Base-by-base conservation (phyloP, 2,888 invertebrate species). In the Stenoptilia bipunctidactyla region DNA sequence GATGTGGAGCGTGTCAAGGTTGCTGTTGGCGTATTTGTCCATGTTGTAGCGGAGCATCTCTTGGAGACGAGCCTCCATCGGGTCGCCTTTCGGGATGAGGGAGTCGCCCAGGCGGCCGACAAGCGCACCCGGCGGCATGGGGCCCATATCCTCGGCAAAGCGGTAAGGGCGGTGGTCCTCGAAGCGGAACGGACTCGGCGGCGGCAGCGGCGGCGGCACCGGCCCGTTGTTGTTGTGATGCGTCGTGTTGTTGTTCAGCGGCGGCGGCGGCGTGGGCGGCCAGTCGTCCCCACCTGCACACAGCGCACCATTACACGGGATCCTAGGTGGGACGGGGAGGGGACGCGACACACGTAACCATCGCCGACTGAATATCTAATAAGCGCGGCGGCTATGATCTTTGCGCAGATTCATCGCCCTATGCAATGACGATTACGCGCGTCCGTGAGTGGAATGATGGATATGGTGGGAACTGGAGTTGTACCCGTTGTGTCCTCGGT, bases 31-130 rank as follows among this genome's bases (percentile, higher is more conserved):
- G 74, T 95, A 96, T 71, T 96, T 96, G 85, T 96, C 96, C 91
- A 96, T 96, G 71, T 96, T 96, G 83, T 95, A 95, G 55, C 96
- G 87, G 46, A 96, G 85, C 93, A 96, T 95, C 72, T 96, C 96
- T 63, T 96, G 96, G 36, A 96, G 85, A 43, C 93, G 86, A 36
- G 96, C 96, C 71, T 96, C 96, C 94, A 96, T 95, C 14, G 95
- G 94, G 66, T 95, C 95, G 39, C 94, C 94, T 63, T 96, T 96
- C 15, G 95, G 95, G 54, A 96, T 95, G 40, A 95, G 87, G 8
- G 94, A 94, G 58, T 94, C 94, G n/a, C 94, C 94, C 38, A 94
- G 84, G 2, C 94, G 86, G 5, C 93, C 92, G 39, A 92, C 92
- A 83, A 94, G 92, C 1, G 93, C 91, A 30, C 93, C 92, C 1